Percentiles rank a stretch among this genome's conserved stretches.
phyloP scores from a whole-genome alignment of 2,888 invertebrate genomes.

The Aricia artaxerxes region DNA sequence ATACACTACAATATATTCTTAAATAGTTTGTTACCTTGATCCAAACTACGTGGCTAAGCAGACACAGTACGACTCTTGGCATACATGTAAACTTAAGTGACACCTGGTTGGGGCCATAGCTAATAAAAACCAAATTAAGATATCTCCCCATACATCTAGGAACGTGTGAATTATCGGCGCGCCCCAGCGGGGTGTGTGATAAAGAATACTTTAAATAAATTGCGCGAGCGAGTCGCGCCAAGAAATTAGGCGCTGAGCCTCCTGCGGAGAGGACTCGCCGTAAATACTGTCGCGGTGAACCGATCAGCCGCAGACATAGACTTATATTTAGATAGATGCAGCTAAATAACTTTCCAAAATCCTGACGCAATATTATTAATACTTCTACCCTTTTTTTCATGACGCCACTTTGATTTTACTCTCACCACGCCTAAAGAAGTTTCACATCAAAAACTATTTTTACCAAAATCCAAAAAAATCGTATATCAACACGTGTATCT shows the following conservation, averaged over 20 bases:
- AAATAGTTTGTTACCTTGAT: not conserved
- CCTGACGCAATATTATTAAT: too few species aligned
- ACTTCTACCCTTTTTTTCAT: too few species aligned
- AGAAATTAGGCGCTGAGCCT: constrained; percentile 76
- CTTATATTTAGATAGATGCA: not conserved
- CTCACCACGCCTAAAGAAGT: too few species aligned
- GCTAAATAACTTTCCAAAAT: not conserved
- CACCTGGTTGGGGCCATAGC: not conserved
- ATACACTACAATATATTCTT: not conserved
- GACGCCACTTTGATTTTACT: too few species aligned
- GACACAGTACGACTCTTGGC: not conserved
- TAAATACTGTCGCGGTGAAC: constrained; percentile 72
- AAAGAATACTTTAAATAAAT: constrained; percentile 77
- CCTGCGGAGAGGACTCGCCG: constrained; percentile 78
- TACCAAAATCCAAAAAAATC: too few species aligned
- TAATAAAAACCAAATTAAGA: constrained; percentile 1
- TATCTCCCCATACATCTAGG: constrained; percentile 54
- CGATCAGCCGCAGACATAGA: not conserved
- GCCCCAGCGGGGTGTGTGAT: constrained; percentile 71
- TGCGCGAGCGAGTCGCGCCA: constrained; percentile 75
- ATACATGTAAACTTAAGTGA: not conserved
- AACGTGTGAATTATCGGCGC: constrained; percentile 68
- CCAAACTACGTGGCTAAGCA: not conserved
- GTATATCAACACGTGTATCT: too few species aligned
- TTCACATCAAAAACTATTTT: too few species aligned